phyloP scores from a whole-genome alignment of 2,113 vertebrate species.

The Siphamia tubifer region DNA sequence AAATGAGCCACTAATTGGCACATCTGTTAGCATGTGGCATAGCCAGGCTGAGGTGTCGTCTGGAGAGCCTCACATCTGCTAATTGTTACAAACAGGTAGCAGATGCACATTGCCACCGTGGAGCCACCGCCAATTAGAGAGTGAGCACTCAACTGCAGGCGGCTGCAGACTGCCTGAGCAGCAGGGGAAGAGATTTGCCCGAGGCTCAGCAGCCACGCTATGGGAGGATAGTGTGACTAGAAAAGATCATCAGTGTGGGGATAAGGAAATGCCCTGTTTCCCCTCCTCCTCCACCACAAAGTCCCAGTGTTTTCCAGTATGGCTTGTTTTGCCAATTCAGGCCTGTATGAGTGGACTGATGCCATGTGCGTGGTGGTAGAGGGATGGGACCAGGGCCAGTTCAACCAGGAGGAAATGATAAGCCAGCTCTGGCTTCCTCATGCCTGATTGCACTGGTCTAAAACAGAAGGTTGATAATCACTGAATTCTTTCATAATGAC shows the following conservation, averaged over 20 bases:
- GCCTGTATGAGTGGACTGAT: constrained; percentile 1
- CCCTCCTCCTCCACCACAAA: neutral
- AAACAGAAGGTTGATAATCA: constrained; percentile 12
- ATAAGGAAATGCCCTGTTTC: constrained; percentile 24
- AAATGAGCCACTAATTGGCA: constrained; percentile 90
- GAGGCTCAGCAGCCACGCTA: constrained; percentile 44
- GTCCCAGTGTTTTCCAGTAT: constrained; percentile 28
- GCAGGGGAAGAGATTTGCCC: constrained; percentile 27
- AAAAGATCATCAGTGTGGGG: constrained; percentile 2
- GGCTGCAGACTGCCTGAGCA: constrained; percentile 43
- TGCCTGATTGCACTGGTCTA: neutral
- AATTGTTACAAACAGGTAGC: constrained; percentile 86
- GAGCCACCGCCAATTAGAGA: constrained; percentile 77
- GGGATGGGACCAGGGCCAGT: constrained; percentile 21
- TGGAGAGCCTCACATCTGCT: constrained; percentile 81
- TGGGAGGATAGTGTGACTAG: constrained; percentile 33
- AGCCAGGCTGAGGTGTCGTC: constrained; percentile 77
- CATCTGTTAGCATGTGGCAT: constrained; percentile 86
- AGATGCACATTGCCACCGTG: constrained; percentile 74
- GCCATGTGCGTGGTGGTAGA: constrained; percentile 26
- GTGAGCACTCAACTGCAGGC: constrained; percentile 54
- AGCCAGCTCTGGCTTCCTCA: constrained; percentile 24
- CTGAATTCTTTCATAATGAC: neutral
- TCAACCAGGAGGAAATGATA: constrained; percentile 49
- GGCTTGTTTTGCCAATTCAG: constrained; percentile 35